Evolutionary conservation across 1,140 invertebrate genomes (phyloP).

Genomic region (Drosophila sp.): DNA sequence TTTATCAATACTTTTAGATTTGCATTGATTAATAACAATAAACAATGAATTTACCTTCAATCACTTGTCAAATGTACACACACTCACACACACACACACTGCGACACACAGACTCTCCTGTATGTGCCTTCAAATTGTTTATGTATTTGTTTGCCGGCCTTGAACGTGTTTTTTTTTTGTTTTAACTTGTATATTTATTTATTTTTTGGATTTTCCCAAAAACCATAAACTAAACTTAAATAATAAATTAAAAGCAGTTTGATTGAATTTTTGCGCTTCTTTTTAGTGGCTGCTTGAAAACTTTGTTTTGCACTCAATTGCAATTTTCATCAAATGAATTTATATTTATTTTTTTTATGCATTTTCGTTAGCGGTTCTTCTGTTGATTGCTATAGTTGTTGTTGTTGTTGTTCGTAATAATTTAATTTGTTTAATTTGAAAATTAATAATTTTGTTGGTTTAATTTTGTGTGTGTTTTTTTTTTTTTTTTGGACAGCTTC

Average conservation of each 20-base stretch:
- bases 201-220: conserved; percentile 15
- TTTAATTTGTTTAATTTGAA: conserved; percentile 4
- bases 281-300: conserved; percentile 33
- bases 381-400: conserved; percentile 7
- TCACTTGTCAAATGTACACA: conserved; percentile 64
- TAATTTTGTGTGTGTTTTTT: conserved; percentile 21
- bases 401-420: conserved; percentile 5
- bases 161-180: conserved; percentile 30
- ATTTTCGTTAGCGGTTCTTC: conserved; percentile 43
- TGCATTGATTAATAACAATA: conserved; percentile 45
- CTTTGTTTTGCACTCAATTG: conserved; percentile 29
- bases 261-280: conserved; percentile 37
- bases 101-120: conserved; percentile 24
- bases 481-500: conserved; percentile 12
- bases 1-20: conserved; percentile 7
- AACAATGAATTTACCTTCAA: conserved; percentile 68
- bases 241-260: conserved; percentile 64
- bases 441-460: conserved; percentile 20
- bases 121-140: conserved; percentile 20
- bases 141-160: conserved; percentile 56
- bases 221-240: conserved; percentile 71
- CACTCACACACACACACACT: conserved; percentile 19
- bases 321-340: conserved; percentile 52
- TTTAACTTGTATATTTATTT: conserved; percentile 5
- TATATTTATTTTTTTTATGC: conserved; percentile 49